phyloP scores from a whole-genome alignment of 2,888 invertebrate genomes.

The Altica lythri region DNA sequence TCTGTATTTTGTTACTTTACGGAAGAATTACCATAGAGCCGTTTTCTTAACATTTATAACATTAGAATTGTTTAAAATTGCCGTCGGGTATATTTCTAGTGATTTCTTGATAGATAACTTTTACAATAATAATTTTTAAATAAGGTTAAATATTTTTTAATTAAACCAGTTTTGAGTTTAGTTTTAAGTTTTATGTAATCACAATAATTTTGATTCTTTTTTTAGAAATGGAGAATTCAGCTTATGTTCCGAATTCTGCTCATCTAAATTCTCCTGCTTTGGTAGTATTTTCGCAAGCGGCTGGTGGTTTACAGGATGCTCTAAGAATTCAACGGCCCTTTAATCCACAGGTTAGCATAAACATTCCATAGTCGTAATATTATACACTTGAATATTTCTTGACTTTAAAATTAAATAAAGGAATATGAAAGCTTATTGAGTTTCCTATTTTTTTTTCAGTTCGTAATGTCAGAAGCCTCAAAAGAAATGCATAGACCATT shows the following conservation, averaged over 20 bases:
- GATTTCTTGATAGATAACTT: no score
- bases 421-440: not conserved
- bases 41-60: no score
- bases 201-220: no score
- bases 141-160: no score
- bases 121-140: no score
- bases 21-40: no score
- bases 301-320: conserved; percentile 74
- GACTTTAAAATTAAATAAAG: not conserved
- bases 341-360: conserved; percentile 67
- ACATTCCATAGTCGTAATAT: not conserved
- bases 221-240: conserved; percentile 71
- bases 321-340: conserved; percentile 76
- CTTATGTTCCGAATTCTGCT: conserved; percentile 71
- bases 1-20: no score
- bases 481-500: conserved; percentile 71
- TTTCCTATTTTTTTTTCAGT: conserved; percentile 45
- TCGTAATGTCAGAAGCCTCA: conserved; percentile 59
- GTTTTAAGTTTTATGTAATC: no score
- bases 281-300: conserved; percentile 76
- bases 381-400: not conserved
- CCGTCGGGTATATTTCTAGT: no score
- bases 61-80: no score
- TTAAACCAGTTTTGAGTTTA: no score
- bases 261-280: conserved; percentile 75